Evolutionary conservation across 2,888 invertebrate genomes (phyloP).

Genomic region (Melinopterus prodromus): DNA sequence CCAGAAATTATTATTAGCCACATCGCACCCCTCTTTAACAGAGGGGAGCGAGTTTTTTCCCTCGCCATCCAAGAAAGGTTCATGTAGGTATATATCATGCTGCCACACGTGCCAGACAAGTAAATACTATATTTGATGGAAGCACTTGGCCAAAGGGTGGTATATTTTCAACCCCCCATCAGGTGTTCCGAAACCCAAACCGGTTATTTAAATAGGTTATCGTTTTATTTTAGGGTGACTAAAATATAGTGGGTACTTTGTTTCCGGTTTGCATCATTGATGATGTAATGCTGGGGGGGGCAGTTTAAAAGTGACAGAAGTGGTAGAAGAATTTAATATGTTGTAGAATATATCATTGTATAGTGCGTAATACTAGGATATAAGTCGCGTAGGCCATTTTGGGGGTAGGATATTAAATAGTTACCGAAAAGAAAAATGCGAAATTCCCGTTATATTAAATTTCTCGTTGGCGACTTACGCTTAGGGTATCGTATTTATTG

Average conservation of each 20-base stretch:
- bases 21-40: not conserved
- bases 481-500: not conserved
- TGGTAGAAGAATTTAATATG: not conserved
- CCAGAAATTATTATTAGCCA: constrained; percentile 4
- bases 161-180: not conserved
- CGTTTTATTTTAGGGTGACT: not conserved
- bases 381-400: no score
- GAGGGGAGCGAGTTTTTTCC: not conserved
- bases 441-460: not conserved
- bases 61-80: not conserved
- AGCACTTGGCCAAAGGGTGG: not conserved
- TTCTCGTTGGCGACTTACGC: not conserved
- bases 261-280: not conserved
- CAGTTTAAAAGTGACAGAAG: not conserved
- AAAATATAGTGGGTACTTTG: not conserved
- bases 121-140: not conserved
- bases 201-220: not conserved
- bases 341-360: not conserved
- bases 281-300: not conserved
- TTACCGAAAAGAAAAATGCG: not conserved
- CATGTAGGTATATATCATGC: not conserved
- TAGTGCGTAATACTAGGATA: not conserved
- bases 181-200: not conserved
- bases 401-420: no score
- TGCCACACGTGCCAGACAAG: not conserved